Percentiles rank a stretch among this genome's conserved stretches.
Evolutionary conservation across 2,113 vertebrate species (phyloP).

Genomic region (Haemorhous mexicanus): DNA sequence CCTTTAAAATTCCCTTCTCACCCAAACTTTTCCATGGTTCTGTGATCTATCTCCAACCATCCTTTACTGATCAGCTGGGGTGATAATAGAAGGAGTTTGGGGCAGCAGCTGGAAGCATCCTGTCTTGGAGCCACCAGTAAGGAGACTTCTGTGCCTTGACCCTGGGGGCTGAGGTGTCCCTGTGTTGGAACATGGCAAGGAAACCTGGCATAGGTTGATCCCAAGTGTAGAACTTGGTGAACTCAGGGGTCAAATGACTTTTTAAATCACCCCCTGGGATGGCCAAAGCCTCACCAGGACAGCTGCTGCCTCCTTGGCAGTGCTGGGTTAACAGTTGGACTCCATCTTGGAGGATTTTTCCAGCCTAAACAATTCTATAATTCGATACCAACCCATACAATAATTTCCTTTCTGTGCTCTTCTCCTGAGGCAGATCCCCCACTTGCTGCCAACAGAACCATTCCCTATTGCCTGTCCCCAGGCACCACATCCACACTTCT

Average conservation of each 20-base stretch:
- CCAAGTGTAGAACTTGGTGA: not conserved
- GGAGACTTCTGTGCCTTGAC: not conserved
- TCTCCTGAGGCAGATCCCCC: not conserved
- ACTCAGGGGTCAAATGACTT: not conserved
- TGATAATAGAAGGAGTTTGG: not conserved
- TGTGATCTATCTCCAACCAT: not conserved
- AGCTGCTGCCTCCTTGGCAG: not conserved
- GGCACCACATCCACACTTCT: not conserved
- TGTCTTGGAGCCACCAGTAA: not conserved
- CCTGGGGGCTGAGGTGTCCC: fast-evolving
- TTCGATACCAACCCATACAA: not conserved
- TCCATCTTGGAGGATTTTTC: not conserved
- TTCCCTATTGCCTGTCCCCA: not conserved
- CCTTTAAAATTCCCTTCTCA: not conserved
- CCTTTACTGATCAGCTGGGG: not conserved
- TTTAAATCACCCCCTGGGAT: not conserved
- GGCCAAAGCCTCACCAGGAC: not conserved
- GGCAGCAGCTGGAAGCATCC: not conserved
- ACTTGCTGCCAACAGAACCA: fast-evolving
- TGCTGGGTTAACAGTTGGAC: not conserved
- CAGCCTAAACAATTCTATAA: not conserved
- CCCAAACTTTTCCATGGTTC: not conserved
- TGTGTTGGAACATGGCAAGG: not conserved
- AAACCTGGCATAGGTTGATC: not conserved
- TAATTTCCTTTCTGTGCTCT: not conserved